A percentile compares a stretch with the other conserved stretches of the same genome.
Evolutionary conservation across 2,113 vertebrate genomes (phyloP).

Genomic region (Campylomormyrus numenius): DNA sequence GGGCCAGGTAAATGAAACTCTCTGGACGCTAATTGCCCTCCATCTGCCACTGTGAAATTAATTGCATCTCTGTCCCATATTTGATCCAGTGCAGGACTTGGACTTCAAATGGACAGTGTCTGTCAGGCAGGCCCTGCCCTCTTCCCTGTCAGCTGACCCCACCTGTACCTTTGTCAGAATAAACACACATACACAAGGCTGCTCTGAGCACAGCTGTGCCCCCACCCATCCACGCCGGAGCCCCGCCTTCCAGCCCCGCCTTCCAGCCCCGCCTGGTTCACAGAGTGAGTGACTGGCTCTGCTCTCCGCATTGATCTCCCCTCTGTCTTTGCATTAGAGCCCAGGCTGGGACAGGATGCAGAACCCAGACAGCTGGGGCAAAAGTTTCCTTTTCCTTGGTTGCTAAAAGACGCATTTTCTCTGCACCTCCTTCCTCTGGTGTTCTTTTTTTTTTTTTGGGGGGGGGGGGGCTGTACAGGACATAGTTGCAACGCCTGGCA

Average conservation of each 20-base stretch:
- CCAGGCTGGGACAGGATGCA: background rate
- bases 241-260: background rate
- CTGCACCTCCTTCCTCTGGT: background rate
- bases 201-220: background rate
- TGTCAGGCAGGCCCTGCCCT: background rate
- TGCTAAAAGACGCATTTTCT: background rate
- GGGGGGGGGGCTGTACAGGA: background rate
- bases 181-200: background rate
- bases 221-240: background rate
- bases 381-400: background rate
- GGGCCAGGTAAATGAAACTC: conserved; percentile 29
- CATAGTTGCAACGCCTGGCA: background rate
- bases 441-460: background rate
- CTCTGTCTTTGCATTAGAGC: background rate
- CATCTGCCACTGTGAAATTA: conserved; percentile 42
- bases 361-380: background rate
- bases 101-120: conserved; percentile 9
- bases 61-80: conserved; percentile 24
- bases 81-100: conserved; percentile 1
- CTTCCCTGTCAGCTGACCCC: background rate
- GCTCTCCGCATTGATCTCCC: background rate
- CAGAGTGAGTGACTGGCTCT: background rate
- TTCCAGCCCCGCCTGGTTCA: background rate
- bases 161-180: conserved; percentile 7
- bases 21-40: conserved; percentile 38